Evolutionary conservation across 2,888 invertebrate genomes (phyloP).

Genomic region (Podabrus alpinus): DNA sequence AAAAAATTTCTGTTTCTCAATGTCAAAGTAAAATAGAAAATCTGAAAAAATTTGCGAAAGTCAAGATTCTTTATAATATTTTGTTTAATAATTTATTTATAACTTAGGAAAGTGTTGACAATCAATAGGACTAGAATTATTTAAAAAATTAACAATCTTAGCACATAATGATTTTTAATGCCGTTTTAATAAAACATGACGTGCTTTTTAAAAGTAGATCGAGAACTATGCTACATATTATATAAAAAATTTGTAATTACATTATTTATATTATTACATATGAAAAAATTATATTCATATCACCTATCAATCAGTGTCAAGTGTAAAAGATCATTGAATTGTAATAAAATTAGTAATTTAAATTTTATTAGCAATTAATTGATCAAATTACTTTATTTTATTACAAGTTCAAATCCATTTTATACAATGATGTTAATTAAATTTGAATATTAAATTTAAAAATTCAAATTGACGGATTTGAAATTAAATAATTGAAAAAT

Average conservation of each 20-base stretch:
- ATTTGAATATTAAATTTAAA: too few species aligned
- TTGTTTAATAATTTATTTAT: background rate
- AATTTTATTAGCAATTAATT: background rate
- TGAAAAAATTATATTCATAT: background rate
- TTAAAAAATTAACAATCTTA: background rate
- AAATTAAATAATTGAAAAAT: too few species aligned
- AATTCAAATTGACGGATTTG: too few species aligned
- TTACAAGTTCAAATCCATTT: too few species aligned
- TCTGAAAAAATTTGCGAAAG: background rate
- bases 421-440: too few species aligned
- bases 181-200: background rate
- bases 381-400: too few species aligned
- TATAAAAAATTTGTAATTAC: too few species aligned
- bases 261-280: background rate
- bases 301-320: too few species aligned
- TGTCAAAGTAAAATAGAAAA: background rate
- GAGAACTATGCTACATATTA: background rate
- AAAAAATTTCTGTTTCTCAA: background rate
- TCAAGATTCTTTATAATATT: background rate
- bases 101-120: background rate
- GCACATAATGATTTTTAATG: background rate
- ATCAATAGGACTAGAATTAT: background rate
- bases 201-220: background rate
- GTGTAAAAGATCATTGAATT: too few species aligned
- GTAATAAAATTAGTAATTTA: too few species aligned